Evolutionary conservation across 1,140 invertebrate species (phyloP).

Genomic region (Anastrepha obliqua): DNA sequence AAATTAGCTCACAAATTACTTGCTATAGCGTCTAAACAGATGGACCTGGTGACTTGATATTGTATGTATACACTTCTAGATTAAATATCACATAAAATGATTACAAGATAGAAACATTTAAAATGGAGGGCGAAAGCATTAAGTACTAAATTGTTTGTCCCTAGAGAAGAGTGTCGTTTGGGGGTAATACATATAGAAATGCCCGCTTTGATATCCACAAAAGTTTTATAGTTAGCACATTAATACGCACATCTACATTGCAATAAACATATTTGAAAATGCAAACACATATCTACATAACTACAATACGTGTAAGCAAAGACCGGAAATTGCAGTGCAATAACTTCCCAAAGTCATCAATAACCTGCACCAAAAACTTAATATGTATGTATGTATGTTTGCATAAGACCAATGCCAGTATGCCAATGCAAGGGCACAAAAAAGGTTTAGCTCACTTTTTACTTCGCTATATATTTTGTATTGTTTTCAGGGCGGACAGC

Average conservation of each 20-base stretch:
- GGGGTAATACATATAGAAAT: background rate
- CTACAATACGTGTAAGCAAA: background rate
- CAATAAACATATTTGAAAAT: background rate
- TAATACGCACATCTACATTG: background rate
- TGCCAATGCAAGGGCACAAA: conserved; percentile 39
- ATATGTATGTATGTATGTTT: background rate
- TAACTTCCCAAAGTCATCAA: conserved; percentile 57
- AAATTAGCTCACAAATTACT: too few species aligned
- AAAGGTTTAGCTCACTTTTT: background rate
- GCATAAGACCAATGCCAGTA: background rate
- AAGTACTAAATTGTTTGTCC: too few species aligned
- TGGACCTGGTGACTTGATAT: too few species aligned
- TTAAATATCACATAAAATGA: too few species aligned
- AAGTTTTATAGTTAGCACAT: background rate
- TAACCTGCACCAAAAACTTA: conserved; percentile 21
- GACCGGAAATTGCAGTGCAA: conserved; percentile 49
- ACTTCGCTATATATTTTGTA: background rate
- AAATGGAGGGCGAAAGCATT: too few species aligned
- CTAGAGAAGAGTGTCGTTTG: background rate
- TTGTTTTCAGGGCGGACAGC: conserved; percentile 12
- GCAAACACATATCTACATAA: background rate
- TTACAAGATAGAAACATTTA: too few species aligned
- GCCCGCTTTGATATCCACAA: too few species aligned
- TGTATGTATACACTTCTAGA: too few species aligned
- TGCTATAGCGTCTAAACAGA: too few species aligned